Evolutionary conservation across 1,140 invertebrate species (phyloP).

Genomic region (Zaprionus ornatus): DNA sequence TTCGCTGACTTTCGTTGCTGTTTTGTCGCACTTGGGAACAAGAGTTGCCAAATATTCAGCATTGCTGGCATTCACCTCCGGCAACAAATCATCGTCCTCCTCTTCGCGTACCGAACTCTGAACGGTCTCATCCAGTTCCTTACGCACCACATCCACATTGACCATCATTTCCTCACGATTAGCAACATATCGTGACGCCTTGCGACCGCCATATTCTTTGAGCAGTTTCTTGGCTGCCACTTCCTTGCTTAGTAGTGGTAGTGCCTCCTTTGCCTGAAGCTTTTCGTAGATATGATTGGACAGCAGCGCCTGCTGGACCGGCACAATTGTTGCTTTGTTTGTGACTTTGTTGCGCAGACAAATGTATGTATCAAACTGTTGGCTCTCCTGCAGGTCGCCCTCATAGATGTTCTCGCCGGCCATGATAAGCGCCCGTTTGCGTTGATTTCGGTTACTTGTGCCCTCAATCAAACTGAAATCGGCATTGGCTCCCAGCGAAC

Average conservation of each 20-base stretch:
- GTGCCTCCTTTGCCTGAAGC: slow-evolving; percentile 35
- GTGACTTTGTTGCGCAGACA: slow-evolving; percentile 66
- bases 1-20: slow-evolving; percentile 56
- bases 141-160: slow-evolving; percentile 68
- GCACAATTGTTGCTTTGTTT: slow-evolving; percentile 66
- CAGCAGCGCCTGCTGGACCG: slow-evolving; percentile 62
- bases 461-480: slow-evolving; percentile 44
- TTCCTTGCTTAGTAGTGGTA: slow-evolving; percentile 55
- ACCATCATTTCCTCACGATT: slow-evolving; percentile 72
- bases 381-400: slow-evolving; percentile 52
- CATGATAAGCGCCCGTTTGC: slow-evolving; percentile 50
- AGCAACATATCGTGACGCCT: slow-evolving; percentile 62
- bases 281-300: slow-evolving; percentile 65
- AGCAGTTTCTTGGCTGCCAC: slow-evolving; percentile 64
- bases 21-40: slow-evolving; percentile 66
- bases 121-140: slow-evolving; percentile 72
- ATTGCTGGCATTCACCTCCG: slow-evolving; percentile 55
- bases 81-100: slow-evolving; percentile 40
- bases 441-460: slow-evolving; percentile 4
- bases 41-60: slow-evolving; percentile 62
- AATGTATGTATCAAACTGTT: slow-evolving; percentile 65
- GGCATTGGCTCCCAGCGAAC: slow-evolving; percentile 42
- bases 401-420: slow-evolving; percentile 52
- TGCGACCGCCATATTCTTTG: slow-evolving; percentile 76
- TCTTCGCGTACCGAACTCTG: slow-evolving; percentile 35